Conservation (phyloP, 1,140 invertebrate genomes). For the Ceratosolen fusciceps region DNA sequence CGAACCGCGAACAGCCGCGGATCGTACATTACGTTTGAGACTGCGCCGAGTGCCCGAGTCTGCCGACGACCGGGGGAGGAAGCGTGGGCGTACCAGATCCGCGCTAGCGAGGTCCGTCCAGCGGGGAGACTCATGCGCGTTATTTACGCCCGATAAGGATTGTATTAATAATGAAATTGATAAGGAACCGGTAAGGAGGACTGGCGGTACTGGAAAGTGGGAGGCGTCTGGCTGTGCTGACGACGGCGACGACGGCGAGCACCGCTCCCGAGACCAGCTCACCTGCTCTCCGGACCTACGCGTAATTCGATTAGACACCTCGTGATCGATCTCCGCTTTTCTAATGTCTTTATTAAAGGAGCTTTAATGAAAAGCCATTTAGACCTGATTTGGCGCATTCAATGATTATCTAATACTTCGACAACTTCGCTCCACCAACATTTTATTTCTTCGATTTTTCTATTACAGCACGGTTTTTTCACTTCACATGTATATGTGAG, state of each 20-base stretch:
- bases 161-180: conserved; percentile 47
- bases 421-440: not conserved
- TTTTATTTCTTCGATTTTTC: not conserved
- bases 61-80: not conserved
- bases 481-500: not conserved
- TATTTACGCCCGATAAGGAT: conserved; percentile 43
- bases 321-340: not conserved
- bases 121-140: not conserved
- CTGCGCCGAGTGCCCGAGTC: not conserved
- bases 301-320: not conserved
- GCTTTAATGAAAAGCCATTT: conserved; percentile 14
- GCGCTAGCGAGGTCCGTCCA: not conserved
- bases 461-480: not conserved
- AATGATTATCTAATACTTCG: not conserved
- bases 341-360: conserved; percentile 37
- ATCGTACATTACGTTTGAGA: conserved; percentile 9
- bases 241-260: no score
- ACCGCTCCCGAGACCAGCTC: no score
- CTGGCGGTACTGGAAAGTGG: no score
- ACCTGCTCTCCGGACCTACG: not conserved
- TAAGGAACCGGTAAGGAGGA: conserved; percentile 13
- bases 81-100: not conserved
- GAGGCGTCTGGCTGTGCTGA: not conserved
- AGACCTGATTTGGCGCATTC: conserved; percentile 18
- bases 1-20: no score